Evolutionary conservation across 1,140 invertebrate species (phyloP).

Genomic region (Ceratosolen fusciceps): DNA sequence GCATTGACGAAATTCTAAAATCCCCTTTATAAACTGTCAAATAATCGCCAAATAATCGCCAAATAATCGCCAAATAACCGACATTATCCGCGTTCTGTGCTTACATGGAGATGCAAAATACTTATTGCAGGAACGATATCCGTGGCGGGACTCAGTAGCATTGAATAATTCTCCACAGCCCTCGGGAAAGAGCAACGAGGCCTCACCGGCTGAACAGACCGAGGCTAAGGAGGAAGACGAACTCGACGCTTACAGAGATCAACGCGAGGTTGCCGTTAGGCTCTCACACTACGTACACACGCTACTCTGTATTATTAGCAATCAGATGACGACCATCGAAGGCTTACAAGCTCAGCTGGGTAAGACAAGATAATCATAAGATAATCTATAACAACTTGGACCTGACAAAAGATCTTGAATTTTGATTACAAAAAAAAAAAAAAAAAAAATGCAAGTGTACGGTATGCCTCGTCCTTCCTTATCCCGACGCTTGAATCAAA

Average conservation of each 20-base stretch:
- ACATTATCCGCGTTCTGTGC: too few species aligned
- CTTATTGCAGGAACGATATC: slow-evolving; percentile 67
- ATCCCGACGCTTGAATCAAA: too few species aligned
- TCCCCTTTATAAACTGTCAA: too few species aligned
- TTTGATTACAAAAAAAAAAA: too few species aligned
- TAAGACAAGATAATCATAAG: slow-evolving; percentile 57
- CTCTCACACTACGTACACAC: slow-evolving; percentile 87
- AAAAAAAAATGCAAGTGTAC: too few species aligned
- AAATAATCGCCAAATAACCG: too few species aligned
- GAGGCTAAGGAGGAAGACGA: slow-evolving; percentile 56
- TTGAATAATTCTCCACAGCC: slow-evolving; percentile 54
- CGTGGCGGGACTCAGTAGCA: slow-evolving; percentile 69
- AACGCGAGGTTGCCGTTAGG: slow-evolving; percentile 80
- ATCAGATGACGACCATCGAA: slow-evolving; percentile 88
- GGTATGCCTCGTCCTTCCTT: too few species aligned
- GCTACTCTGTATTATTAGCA: slow-evolving; percentile 85
- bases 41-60: too few species aligned
- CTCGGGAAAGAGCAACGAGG: slow-evolving; percentile 53
- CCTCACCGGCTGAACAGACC: slow-evolving; percentile 12
- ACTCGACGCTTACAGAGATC: slow-evolving; percentile 69
- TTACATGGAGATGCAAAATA: too few species aligned
- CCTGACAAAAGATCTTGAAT: too few species aligned
- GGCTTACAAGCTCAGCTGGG: slow-evolving; percentile 79
- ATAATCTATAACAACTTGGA: too few species aligned
- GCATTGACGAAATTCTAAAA: too few species aligned